Evolutionary conservation across 2,888 invertebrate species (phyloP), one percentile per base, ranked within the genome.

Genomic region (Tenthredo distinguenda): DNA sequence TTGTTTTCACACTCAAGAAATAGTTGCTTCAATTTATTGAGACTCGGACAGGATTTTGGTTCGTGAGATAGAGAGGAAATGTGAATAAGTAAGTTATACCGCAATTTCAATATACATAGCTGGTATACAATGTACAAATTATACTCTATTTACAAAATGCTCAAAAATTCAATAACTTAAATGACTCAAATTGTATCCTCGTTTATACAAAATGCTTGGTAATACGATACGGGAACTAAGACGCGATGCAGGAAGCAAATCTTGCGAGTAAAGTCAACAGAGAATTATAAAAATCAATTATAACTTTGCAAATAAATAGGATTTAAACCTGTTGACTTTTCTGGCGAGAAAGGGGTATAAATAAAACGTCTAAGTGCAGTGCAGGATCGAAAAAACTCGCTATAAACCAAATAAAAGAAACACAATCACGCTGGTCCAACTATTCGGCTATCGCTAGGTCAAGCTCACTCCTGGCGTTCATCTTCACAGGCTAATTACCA

Each of bases 301-400:
- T 62, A 37, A 62, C 10, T n/a, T 12, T 12, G 37, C 7, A 12
- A n/a, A 5, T 40, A 40, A 7, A 6, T 21, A 10, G 34, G n/a
- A 26, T 62, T 0, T 26, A 37, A 18, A 5, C 7, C n/a, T 47
- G 83, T 71, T 68, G 68, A 83, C n/a, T 71, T 83, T 71, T 31
- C 68, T 50, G n/a, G 31, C 68, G 47, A 43, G 18, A 68, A 34
- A 26, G 18, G 12, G 47, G 21, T 15, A 47, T 15, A 5, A 37
- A 58, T 76, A 71, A 83, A 68, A 65, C 47, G 10, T 83, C 81
- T 40, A 81, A 37, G 83, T 68, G 83, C 83, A 83, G 68, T 68
- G 83, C 68, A 68, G 26, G 26, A 50, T n/a, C 47, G 6, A n/a
- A 68, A 71, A 47, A 68, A 68, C n/a, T 68, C 26, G 6, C 15